A percentile compares a stretch with the other conserved stretches of the same genome.
phyloP scores from a whole-genome alignment of 1,140 invertebrate species.

The Bombus waltoni region DNA sequence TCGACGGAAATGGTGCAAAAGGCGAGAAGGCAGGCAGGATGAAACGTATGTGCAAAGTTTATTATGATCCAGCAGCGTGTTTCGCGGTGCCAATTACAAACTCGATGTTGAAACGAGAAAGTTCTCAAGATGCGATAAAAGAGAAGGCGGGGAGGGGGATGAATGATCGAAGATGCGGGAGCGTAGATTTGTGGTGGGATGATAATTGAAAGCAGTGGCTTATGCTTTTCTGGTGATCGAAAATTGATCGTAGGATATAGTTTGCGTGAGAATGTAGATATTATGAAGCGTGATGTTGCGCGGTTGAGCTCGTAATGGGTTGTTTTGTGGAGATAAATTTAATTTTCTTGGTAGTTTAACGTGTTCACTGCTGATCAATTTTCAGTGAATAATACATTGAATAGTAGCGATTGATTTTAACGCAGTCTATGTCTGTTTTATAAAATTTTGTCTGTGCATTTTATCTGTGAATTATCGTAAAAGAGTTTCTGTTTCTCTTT shows the following conservation, averaged over 20 bases:
- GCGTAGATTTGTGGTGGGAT: not conserved
- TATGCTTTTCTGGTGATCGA: not conserved
- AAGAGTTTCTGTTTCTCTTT: not conserved
- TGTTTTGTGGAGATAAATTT: not conserved
- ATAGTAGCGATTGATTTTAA: too few species aligned
- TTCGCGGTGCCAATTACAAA: conserved; percentile 28
- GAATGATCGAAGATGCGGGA: too few species aligned
- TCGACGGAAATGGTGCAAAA: not conserved
- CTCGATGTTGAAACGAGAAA: not conserved
- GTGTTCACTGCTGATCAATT: not conserved
- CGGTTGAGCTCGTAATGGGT: not conserved
- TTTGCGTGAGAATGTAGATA: too few species aligned
- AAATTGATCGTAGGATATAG: not conserved
- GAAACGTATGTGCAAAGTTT: conserved; percentile 35
- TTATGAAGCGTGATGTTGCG: not conserved
- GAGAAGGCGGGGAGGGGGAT: not conserved
- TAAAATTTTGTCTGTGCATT: not conserved
- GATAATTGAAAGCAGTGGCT: not conserved
- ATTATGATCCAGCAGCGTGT: not conserved
- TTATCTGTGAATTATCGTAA: not conserved
- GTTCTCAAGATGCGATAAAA: not conserved
- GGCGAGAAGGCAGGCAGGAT: not conserved
- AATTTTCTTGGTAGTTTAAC: too few species aligned
- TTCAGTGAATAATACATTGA: not conserved
- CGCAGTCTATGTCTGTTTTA: too few species aligned